Conservation (phyloP, 2,113 vertebrate species). For the Hyperoodon ampullatus region DNA sequence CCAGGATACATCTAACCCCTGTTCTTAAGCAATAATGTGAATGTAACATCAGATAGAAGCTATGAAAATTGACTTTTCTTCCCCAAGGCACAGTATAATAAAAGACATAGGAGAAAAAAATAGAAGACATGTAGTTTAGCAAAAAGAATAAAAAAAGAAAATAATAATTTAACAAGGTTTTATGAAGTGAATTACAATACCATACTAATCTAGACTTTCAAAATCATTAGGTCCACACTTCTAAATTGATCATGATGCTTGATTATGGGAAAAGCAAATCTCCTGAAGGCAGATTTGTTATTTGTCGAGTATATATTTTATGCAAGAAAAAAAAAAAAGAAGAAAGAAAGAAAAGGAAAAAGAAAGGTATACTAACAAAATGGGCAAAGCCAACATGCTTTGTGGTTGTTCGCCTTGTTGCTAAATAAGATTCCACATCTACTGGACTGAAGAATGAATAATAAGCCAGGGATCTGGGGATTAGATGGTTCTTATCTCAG, state of each 20-base stretch:
- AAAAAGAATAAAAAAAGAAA: constrained; percentile 41
- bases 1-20: neutral
- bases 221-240: constrained; percentile 28
- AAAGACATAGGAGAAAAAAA: neutral
- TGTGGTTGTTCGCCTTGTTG: neutral
- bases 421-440: neutral
- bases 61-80: neutral
- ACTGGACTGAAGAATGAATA: neutral
- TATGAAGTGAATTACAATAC: constrained; percentile 28
- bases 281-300: neutral
- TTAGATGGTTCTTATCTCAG: neutral
- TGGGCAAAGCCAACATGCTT: neutral
- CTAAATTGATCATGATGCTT: neutral
- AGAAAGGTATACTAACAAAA: neutral
- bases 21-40: neutral
- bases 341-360: neutral
- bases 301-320: neutral
- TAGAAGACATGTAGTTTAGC: neutral
- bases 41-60: neutral
- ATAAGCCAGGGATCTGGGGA: neutral
- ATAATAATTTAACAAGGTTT: constrained; percentile 15
- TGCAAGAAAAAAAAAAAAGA: neutral
- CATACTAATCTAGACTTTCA: neutral
- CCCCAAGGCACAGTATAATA: neutral
- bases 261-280: constrained; percentile 15